phyloP scores from a whole-genome alignment of 2,888 invertebrate genomes.

The Rotaria magnacalcarata region DNA sequence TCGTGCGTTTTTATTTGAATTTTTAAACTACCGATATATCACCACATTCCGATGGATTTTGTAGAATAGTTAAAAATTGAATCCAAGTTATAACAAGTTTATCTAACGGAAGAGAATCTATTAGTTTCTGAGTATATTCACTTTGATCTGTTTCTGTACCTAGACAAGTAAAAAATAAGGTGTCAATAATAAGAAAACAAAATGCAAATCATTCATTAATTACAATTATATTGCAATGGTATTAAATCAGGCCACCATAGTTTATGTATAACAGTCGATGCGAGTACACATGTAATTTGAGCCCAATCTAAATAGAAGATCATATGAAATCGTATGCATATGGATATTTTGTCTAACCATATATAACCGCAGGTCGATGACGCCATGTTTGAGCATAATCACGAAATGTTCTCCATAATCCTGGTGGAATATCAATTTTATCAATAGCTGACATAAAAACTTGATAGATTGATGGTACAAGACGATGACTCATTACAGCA shows the following conservation, averaged over 20 bases:
- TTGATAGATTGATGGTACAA: constrained; percentile 85
- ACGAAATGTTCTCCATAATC: constrained; percentile 86
- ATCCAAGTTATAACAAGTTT: constrained; percentile 11
- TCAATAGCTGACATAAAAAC: constrained; percentile 74
- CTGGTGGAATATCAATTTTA: constrained; percentile 84
- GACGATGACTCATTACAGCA: constrained; percentile 72
- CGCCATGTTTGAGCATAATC: constrained; percentile 89
- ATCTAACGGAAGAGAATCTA: constrained; percentile 11
- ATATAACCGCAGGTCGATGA: constrained; percentile 82
- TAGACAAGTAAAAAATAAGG: not conserved
- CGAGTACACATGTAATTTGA: constrained; percentile 2
- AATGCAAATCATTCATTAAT: not conserved
- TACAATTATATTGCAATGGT: constrained; percentile 27
- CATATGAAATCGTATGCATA: not conserved
- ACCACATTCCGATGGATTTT: constrained; percentile 28
- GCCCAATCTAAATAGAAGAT: not conserved
- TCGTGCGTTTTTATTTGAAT: not conserved
- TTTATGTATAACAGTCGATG: constrained; percentile 9
- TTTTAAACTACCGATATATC: not conserved
- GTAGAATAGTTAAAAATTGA: constrained; percentile 34
- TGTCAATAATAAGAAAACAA: no score
- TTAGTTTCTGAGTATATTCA: constrained; percentile 15
- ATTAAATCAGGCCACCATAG: constrained; percentile 2
- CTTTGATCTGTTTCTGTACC: constrained; percentile 33
- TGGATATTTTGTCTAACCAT: constrained; percentile 83